A percentile compares a stretch with the other conserved stretches of the same genome.
Evolutionary conservation across 2,888 invertebrate genomes (phyloP).

Genomic region (Aelia acuminata): DNA sequence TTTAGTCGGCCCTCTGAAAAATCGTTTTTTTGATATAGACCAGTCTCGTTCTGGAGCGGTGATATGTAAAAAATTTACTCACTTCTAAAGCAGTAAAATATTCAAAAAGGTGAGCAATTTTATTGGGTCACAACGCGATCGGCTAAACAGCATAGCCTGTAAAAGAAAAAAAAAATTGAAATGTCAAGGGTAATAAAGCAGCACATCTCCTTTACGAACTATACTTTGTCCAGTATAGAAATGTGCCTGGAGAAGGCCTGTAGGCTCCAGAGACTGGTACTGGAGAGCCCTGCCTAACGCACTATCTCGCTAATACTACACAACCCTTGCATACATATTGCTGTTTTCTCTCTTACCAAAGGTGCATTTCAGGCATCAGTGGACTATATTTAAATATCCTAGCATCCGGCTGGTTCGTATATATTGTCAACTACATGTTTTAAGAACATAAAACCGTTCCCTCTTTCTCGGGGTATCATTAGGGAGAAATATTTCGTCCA

Average conservation of each 20-base stretch:
- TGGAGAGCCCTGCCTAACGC: not conserved
- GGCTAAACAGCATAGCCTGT: too few species aligned
- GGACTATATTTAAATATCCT: not conserved
- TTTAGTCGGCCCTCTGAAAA: too few species aligned
- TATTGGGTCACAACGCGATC: not conserved
- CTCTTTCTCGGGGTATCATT: not conserved
- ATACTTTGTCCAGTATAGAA: not conserved
- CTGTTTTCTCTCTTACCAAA: not conserved
- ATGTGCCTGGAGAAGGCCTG: not conserved
- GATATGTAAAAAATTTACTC: too few species aligned
- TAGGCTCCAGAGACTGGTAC: not conserved
- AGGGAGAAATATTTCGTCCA: not conserved
- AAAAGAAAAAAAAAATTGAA: not conserved
- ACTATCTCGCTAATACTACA: slow-evolving; percentile 5
- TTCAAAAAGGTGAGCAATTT: not conserved
- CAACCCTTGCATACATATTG: not conserved
- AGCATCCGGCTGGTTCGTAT: not conserved
- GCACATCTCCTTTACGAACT: not conserved
- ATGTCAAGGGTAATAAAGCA: not conserved
- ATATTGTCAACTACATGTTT: slow-evolving; percentile 15
- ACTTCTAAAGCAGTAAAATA: not conserved
- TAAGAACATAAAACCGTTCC: not conserved
- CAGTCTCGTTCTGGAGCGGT: too few species aligned
- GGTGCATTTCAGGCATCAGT: not conserved
- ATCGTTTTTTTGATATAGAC: too few species aligned